Percentiles rank a stretch among this genome's conserved stretches.
Conservation (phyloP, 2,113 vertebrate genomes). For the Herpetotheres cachinnans region DNA sequence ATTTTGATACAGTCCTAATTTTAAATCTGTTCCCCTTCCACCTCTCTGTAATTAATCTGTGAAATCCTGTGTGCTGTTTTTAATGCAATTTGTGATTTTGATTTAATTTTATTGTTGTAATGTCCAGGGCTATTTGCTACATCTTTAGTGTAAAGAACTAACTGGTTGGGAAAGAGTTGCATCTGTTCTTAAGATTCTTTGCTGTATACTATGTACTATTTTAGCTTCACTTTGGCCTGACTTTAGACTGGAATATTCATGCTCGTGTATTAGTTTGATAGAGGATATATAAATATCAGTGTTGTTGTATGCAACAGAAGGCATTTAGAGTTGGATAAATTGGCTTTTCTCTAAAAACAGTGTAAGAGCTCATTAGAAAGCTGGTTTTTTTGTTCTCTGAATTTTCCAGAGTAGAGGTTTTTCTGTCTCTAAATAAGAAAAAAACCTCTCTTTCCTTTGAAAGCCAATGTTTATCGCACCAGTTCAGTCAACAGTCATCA, state of each 20-base stretch:
- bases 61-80: not conserved
- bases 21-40: not conserved
- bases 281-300: not conserved
- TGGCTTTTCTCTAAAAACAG: not conserved
- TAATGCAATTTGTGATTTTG: not conserved
- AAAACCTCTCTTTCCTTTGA: not conserved
- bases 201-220: not conserved
- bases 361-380: not conserved
- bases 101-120: not conserved
- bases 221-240: not conserved
- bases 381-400: not conserved
- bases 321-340: not conserved
- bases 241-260: not conserved
- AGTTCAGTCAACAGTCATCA: not conserved
- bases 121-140: not conserved
- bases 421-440: not conserved
- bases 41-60: not conserved
- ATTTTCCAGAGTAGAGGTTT: not conserved
- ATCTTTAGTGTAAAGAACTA: not conserved
- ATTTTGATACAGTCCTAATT: not conserved
- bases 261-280: not conserved
- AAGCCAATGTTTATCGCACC: not conserved
- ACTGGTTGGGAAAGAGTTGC: not conserved
- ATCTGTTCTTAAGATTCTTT: not conserved
- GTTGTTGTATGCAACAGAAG: not conserved